Conservation (phyloP, 2,888 invertebrate species). For the Phorcus lineatus region DNA sequence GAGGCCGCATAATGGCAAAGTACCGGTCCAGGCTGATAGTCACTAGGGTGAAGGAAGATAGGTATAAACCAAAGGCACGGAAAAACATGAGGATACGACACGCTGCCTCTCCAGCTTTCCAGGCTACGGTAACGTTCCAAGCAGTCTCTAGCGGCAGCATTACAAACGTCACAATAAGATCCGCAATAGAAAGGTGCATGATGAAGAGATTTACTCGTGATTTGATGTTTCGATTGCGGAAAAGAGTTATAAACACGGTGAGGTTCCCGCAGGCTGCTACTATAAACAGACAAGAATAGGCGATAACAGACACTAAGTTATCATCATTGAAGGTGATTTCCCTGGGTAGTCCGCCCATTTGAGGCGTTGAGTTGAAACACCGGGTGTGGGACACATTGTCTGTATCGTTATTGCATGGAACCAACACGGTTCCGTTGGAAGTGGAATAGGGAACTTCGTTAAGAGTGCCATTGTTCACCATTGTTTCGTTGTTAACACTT, state of each 20-base stretch:
- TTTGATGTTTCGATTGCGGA: conserved; percentile 82
- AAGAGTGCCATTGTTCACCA: too few species aligned
- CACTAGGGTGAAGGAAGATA: conserved; percentile 85
- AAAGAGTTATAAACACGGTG: conserved; percentile 83
- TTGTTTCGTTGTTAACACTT: too few species aligned
- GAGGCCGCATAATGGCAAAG: conserved; percentile 65
- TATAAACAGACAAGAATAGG: conserved; percentile 81
- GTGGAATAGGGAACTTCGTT: too few species aligned
- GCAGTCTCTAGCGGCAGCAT: conserved; percentile 83
- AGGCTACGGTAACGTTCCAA: conserved; percentile 86
- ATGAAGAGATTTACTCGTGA: conserved; percentile 85
- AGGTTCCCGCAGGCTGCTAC: conserved; percentile 91
- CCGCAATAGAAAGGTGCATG: conserved; percentile 87
- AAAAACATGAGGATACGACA: conserved; percentile 85
- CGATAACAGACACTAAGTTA: conserved; percentile 87
- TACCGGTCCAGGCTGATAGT: conserved; percentile 80
- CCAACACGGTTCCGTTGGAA: too few species aligned
- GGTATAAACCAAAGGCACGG: conserved; percentile 85
- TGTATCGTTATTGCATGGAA: too few species aligned
- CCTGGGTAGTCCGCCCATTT: conserved; percentile 37
- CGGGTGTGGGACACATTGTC: too few species aligned
- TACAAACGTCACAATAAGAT: conserved; percentile 87
- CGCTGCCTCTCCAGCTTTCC: conserved; percentile 85
- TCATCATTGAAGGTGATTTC: conserved; percentile 92
- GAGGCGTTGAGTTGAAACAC: too few species aligned